Evolutionary conservation across 2,113 vertebrate genomes (phyloP).

Genomic region (Mellivora capensis): DNA sequence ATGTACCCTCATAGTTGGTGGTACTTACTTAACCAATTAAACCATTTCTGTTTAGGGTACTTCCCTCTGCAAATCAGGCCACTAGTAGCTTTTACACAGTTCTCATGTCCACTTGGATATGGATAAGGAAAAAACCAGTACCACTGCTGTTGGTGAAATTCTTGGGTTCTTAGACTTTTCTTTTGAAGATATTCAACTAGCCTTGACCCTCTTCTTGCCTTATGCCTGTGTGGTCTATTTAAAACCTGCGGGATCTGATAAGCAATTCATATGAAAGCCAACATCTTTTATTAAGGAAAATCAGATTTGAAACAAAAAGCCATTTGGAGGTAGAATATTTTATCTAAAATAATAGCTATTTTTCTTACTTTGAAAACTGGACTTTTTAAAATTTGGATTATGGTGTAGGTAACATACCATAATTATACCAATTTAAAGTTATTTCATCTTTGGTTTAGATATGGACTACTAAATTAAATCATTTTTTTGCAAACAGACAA

Average conservation of each 20-base stretch:
- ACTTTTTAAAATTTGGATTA: not conserved
- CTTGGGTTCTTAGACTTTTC: constrained; percentile 16
- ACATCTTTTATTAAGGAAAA: constrained; percentile 18
- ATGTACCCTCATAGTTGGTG: not conserved
- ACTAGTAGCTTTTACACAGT: not conserved
- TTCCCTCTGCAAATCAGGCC: not conserved
- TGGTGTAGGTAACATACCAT: not conserved
- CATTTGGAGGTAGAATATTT: not conserved
- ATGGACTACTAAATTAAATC: constrained; percentile 16
- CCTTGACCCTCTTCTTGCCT: not conserved
- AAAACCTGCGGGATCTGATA: constrained; percentile 27
- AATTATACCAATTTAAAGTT: not conserved
- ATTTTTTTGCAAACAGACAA: constrained; percentile 37
- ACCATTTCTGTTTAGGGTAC: not conserved
- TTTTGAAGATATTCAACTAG: not conserved
- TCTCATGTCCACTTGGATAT: not conserved
- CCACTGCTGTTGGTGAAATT: not conserved
- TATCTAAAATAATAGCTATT: not conserved
- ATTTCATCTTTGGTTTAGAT: not conserved
- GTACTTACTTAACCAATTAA: not conserved
- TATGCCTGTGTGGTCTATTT: not conserved
- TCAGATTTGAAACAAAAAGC: not conserved
- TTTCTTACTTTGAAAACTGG: constrained; percentile 6
- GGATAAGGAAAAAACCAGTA: not conserved
- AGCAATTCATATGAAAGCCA: not conserved